Conservation (phyloP, 2,797 vertebrate species). For the Chaenodraco wilsoni region DNA sequence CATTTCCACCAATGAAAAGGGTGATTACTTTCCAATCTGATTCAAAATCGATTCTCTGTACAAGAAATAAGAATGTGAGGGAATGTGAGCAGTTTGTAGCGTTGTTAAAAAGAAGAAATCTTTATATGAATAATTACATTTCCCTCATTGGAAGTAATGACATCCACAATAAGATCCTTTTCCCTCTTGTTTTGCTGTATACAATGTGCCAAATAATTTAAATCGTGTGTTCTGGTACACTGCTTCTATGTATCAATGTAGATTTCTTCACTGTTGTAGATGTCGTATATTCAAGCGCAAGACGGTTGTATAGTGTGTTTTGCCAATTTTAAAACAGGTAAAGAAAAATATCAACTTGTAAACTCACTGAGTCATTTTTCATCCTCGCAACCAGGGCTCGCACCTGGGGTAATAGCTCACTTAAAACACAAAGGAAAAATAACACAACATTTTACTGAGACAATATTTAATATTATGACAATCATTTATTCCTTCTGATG, state of each 20-base stretch:
- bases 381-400: conserved; percentile 83
- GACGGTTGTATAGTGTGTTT: neutral
- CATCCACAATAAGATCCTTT: too few relatives aligned
- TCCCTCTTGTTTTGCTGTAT: too few relatives aligned
- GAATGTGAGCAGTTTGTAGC: neutral
- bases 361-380: conserved; percentile 87
- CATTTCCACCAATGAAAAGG: conserved; percentile 86
- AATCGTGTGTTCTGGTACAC: too few relatives aligned
- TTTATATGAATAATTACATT: neutral
- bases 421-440: conserved; percentile 63
- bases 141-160: neutral
- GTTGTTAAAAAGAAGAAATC: neutral
- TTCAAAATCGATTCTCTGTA: conserved; percentile 86
- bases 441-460: neutral
- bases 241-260: too few relatives aligned
- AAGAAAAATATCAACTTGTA: neutral
- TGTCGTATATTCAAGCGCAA: neutral
- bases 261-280: neutral
- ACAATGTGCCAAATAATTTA: too few relatives aligned
- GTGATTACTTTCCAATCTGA: conserved; percentile 94
- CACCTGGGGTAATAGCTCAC: conserved; percentile 84
- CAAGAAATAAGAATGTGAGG: conserved; percentile 17
- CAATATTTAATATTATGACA: neutral
- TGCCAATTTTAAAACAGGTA: neutral
- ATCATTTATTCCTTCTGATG: neutral